Base-by-base conservation (phyloP, 2,888 invertebrate genomes). In the Drosophila melanocephala region DNA sequence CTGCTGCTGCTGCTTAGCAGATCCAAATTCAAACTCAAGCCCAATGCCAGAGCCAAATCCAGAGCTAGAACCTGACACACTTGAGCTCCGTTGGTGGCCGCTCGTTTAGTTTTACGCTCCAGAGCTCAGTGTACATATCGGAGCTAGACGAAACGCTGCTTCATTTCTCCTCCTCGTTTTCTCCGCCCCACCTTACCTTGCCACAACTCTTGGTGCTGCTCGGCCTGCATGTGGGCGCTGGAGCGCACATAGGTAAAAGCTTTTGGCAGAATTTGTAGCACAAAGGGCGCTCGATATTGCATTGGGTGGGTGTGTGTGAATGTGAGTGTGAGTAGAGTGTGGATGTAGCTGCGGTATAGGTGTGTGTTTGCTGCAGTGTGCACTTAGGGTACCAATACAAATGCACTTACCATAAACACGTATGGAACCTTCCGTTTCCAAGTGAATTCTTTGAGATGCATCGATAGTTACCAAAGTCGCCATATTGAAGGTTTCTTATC, bases 401-500 rank as follows among this genome's bases (percentile, higher is more conserved):
- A 77, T 87, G 91, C 78, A 91, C 95, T 95, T 95, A 97, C 98
- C 98, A 94, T 98, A 98, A 83, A 98, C 95, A 93, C 97, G 95
- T 93, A 98, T 98, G 86, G 97, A 97, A 87, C 98, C 98, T 94
- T 98, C 98, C 14, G 98, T 98, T 94, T 98, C 98, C 98, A 56
- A 98, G 95, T 63, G 97, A 97, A 94, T 98, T 98, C 94, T 98
- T 98, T 87, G 97, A 97, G 94, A 98, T 97, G 95, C 98, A 98
- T 90, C 97, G 95, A 94, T 98, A 98, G 94, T 96, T 97, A 78
- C 98, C 98, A 92, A 97, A 98, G 94, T 98, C 98, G 65, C 96
- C 96, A 68, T 95, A 94, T 93, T 97, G 96, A 75, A 98, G 95
- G 94, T 97, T 97, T 91, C 96, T 95, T 87, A 98, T 97, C 77